A percentile compares a stretch with the other conserved stretches of the same genome.
Conservation (phyloP, 2,888 invertebrate species). For the Cerastoderma edule region DNA sequence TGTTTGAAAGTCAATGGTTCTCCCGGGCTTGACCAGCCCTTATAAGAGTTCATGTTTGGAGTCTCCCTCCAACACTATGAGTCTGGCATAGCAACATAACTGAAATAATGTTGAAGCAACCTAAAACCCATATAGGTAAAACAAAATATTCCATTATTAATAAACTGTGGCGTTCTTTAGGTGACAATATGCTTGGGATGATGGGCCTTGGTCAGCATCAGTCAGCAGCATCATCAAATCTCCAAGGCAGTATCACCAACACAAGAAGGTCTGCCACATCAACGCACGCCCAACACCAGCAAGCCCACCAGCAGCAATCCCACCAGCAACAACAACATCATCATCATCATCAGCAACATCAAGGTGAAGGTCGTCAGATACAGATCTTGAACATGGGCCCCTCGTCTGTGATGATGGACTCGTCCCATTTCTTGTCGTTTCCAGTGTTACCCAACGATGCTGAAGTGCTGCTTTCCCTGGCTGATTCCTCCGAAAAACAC, state of each 20-base stretch:
- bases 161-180: background rate
- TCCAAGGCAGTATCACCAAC: background rate
- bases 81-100: no score
- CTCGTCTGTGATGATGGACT: slow-evolving; percentile 43
- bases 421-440: slow-evolving; percentile 37
- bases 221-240: slow-evolving; percentile 20
- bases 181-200: slow-evolving; percentile 35
- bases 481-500: slow-evolving; percentile 32
- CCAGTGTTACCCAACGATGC: slow-evolving; percentile 47
- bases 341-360: slow-evolving; percentile 25
- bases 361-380: slow-evolving; percentile 10
- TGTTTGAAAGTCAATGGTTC: no score
- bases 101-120: no score
- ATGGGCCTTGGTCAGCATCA: slow-evolving; percentile 29
- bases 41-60: no score
- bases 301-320: slow-evolving; percentile 11
- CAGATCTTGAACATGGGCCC: slow-evolving; percentile 29
- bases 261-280: slow-evolving; percentile 12
- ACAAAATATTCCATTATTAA: no score
- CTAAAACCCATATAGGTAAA: no score
- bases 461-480: slow-evolving; percentile 37
- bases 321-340: slow-evolving; percentile 14
- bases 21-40: no score
- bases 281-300: background rate
- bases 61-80: no score